phyloP scores from a whole-genome alignment of 1,140 invertebrate genomes.

The Brachionus paranguensis region DNA sequence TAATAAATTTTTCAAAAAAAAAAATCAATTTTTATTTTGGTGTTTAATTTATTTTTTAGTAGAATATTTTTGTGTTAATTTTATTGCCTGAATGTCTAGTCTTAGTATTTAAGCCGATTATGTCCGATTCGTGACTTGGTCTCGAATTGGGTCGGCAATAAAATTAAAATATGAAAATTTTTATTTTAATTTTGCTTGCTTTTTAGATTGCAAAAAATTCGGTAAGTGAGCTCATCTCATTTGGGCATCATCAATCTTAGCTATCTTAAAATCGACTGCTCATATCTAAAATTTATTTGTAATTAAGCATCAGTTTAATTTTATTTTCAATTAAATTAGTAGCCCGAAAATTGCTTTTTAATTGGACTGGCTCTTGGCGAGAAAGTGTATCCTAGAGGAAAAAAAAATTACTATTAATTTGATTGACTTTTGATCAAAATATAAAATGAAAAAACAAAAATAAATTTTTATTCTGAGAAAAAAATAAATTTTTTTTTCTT shows the following conservation, averaged over 20 bases:
- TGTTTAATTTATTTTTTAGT: background rate
- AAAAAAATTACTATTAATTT: background rate
- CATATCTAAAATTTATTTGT: background rate
- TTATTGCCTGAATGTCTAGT: background rate
- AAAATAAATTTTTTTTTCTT: background rate
- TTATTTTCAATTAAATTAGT: background rate
- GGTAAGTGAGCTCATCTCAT: background rate
- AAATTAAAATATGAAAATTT: background rate
- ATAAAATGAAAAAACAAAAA: background rate
- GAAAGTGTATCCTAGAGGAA: background rate
- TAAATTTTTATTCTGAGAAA: background rate
- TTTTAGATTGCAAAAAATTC: background rate
- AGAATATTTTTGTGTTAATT: background rate
- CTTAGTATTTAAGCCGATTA: background rate
- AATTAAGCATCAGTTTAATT: background rate
- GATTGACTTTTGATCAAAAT: background rate
- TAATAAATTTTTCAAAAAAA: background rate
- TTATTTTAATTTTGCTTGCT: background rate
- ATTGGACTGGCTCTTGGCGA: background rate
- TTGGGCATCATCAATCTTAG: background rate
- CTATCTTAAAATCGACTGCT: background rate
- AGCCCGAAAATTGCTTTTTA: background rate
- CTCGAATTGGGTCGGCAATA: background rate
- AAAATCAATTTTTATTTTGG: background rate
- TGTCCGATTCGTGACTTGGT: background rate